These are phyloP conservation scores for Microtus richardsoni DNA, from an alignment of 2,113 vertebrate species.

Conservation along the genomic window DNA sequence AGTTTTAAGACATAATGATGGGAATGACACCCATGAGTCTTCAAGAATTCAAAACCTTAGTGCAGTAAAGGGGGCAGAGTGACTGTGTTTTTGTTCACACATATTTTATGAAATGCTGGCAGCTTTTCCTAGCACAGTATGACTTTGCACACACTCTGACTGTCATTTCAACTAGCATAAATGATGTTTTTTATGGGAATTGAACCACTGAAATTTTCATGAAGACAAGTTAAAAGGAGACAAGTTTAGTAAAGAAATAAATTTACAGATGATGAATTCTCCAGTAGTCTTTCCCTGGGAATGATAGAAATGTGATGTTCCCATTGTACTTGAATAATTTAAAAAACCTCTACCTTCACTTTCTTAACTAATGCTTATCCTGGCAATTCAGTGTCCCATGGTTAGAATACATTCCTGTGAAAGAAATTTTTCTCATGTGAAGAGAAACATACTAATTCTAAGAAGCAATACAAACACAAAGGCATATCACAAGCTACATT, in stretches of 20 bases:
- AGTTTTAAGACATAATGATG: neutral
- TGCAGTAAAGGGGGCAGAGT: neutral
- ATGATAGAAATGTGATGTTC: neutral
- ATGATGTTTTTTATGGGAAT: constrained; percentile 50
- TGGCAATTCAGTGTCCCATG: neutral
- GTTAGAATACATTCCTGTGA: constrained; percentile 17
- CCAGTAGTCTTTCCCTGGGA: constrained; percentile 31
- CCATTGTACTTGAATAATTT: constrained; percentile 64
- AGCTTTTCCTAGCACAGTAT: neutral
- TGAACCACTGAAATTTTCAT: constrained; percentile 67
- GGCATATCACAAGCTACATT: neutral
- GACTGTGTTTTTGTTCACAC: neutral
- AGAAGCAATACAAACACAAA: constrained; percentile 14
- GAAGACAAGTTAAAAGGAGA: constrained; percentile 68
- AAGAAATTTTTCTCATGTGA: constrained; percentile 39
- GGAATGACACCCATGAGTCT: neutral
- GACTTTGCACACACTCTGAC: constrained; percentile 8
- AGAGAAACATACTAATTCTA: neutral
- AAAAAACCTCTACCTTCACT: constrained; percentile 26
- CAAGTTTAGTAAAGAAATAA: constrained; percentile 66
- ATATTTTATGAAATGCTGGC: neutral
- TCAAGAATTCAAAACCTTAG: neutral
- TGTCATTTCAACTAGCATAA: constrained; percentile 60
- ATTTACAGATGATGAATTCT: constrained; percentile 65
- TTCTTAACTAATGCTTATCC: constrained; percentile 41